phyloP scores from a whole-genome alignment of 2,888 invertebrate genomes.

The Liopterus haemorrhoidalis region DNA sequence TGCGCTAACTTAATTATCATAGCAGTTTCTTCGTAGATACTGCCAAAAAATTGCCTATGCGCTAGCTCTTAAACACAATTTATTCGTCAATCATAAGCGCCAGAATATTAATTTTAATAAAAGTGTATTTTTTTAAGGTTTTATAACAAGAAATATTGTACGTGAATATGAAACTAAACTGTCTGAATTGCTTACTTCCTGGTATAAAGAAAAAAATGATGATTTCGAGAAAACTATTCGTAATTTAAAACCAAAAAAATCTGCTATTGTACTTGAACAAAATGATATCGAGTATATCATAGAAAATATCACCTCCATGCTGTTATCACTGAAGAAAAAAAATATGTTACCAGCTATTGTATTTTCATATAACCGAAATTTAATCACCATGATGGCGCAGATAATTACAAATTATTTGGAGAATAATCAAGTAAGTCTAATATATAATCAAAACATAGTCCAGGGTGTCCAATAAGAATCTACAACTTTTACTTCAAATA shows the following conservation, averaged over 20 bases:
- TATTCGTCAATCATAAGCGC: too few species aligned
- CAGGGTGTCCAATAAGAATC: neutral
- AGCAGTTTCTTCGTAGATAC: slow-evolving; percentile 18
- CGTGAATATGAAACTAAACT: slow-evolving; percentile 24
- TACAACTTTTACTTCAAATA: neutral
- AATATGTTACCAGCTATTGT: slow-evolving; percentile 31
- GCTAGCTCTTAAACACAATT: too few species aligned
- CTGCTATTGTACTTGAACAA: slow-evolving; percentile 10
- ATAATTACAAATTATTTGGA: slow-evolving; percentile 10
- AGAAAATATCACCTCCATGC: slow-evolving; percentile 9
- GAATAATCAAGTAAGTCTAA: slow-evolving; percentile 10
- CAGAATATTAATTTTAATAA: neutral
- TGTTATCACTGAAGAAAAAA: slow-evolving; percentile 21
- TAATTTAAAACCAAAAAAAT: slow-evolving; percentile 10
- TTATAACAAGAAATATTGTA: slow-evolving; percentile 27
- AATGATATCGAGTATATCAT: slow-evolving; percentile 8
- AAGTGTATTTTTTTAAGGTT: slow-evolving; percentile 21
- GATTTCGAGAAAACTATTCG: slow-evolving; percentile 15
- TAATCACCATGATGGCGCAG: slow-evolving; percentile 18
- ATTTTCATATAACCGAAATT: slow-evolving; percentile 28
- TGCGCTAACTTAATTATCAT: too few species aligned
- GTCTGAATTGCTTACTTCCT: slow-evolving; percentile 17
- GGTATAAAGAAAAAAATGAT: slow-evolving; percentile 21
- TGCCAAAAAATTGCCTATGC: too few species aligned
- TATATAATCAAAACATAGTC: neutral